A percentile compares a stretch with the other conserved stretches of the same genome.
phyloP scores from a whole-genome alignment of 2,113 vertebrate genomes.

The Eulacestoma nigropectus region DNA sequence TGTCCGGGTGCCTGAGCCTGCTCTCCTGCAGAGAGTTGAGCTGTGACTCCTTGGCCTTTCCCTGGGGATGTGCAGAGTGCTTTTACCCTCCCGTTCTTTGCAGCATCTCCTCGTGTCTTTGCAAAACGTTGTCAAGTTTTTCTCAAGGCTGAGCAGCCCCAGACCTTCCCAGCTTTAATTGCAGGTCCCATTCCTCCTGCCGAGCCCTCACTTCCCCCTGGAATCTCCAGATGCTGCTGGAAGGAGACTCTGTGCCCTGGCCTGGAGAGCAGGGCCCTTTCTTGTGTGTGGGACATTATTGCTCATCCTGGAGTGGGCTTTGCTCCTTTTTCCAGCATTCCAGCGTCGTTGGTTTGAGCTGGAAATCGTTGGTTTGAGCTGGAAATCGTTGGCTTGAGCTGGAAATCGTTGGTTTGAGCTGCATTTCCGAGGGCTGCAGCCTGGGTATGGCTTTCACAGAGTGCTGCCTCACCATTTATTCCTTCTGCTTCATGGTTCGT shows the following conservation, averaged over 20 bases:
- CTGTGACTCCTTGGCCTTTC: neutral
- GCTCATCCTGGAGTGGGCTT: neutral
- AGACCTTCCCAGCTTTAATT: neutral
- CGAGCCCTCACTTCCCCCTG: too few relatives aligned
- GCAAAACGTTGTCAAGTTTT: neutral
- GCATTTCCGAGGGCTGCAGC: neutral
- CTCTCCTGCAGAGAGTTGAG: neutral
- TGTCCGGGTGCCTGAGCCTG: neutral
- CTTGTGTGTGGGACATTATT: fast-evolving
- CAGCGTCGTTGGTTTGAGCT: fast-evolving
- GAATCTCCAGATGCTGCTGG: neutral
- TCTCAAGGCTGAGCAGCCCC: neutral
- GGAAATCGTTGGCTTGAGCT: fast-evolving
- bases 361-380: fast-evolving
- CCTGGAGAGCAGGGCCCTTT: neutral
- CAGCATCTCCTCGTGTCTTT: neutral
- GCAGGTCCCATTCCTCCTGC: neutral
- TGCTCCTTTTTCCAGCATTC: neutral
- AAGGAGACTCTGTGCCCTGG: neutral
- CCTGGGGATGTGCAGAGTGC: neutral
- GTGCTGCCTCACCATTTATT: neutral
- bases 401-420: neutral
- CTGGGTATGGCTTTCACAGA: neutral
- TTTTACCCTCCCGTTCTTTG: neutral
- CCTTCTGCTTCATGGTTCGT: neutral